Evolutionary conservation across 2,113 vertebrate genomes (phyloP).

Genomic region (Cyprinodon variegatus): DNA sequence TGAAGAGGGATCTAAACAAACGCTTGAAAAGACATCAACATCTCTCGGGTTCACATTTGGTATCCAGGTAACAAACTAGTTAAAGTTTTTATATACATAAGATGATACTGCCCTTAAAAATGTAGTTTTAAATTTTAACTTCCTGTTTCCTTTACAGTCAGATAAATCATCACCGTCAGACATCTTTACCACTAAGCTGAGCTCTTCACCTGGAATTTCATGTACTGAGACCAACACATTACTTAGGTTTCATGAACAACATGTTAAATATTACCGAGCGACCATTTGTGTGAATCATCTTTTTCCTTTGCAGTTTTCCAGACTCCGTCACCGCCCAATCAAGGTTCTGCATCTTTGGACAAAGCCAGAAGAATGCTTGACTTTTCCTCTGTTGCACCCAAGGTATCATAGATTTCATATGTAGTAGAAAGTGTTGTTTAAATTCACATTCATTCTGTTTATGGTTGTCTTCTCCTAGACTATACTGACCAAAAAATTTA

Average conservation of each 20-base stretch:
- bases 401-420: background rate
- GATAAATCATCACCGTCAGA: background rate
- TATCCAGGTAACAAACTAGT: background rate
- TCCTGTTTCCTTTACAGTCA: background rate
- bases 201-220: background rate
- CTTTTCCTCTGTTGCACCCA: conserved; percentile 10
- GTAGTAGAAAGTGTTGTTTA: background rate
- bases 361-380: conserved; percentile 17
- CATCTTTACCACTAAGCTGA: background rate
- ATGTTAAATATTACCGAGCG: background rate
- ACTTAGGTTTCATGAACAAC: background rate
- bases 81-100: background rate
- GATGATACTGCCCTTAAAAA: background rate
- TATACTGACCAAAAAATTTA: background rate
- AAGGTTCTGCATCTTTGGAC: background rate
- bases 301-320: conserved; percentile 31
- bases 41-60: background rate
- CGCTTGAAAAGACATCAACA: background rate
- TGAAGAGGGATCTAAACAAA: background rate
- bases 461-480: background rate
- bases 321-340: conserved; percentile 3
- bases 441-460: background rate
- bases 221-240: background rate
- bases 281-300: background rate
- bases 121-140: background rate